Evolutionary conservation across 2,113 vertebrate genomes (phyloP).

Genomic region (Semnopithecus entellus): DNA sequence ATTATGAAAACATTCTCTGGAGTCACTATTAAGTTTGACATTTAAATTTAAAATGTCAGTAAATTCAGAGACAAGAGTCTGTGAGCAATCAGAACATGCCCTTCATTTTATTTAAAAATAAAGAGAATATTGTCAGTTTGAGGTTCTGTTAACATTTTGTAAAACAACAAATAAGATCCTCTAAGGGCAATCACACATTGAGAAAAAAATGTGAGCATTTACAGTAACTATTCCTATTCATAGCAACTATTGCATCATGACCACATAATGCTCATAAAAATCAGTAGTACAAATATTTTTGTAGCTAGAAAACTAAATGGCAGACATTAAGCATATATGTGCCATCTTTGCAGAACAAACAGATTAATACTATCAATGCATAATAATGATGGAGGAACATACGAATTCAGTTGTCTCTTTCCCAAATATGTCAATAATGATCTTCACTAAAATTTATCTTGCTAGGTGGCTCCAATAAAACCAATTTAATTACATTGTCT

Average conservation of each 20-base stretch:
- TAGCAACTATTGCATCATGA: background rate
- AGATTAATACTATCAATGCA: background rate
- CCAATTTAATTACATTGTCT: constrained; percentile 18
- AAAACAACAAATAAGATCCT: constrained; percentile 34
- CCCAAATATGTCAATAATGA: background rate
- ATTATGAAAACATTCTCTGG: constrained; percentile 49
- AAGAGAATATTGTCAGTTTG: background rate
- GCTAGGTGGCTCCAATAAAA: background rate
- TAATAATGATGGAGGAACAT: background rate
- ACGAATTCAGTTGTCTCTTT: background rate
- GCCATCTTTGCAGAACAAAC: background rate
- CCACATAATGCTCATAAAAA: background rate
- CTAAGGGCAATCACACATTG: background rate
- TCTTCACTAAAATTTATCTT: background rate
- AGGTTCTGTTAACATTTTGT: constrained; percentile 42
- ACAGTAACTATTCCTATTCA: background rate
- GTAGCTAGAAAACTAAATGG: background rate
- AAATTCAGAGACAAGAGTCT: background rate
- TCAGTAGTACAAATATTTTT: background rate
- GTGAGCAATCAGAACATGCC: background rate
- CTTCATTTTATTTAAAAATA: constrained; percentile 48
- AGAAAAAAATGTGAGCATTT: background rate
- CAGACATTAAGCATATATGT: background rate
- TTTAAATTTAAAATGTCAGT: constrained; percentile 71
- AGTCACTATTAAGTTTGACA: constrained; percentile 59